Base-by-base conservation (phyloP, 1,140 invertebrate species). In the Agraylea sexmaculata region DNA sequence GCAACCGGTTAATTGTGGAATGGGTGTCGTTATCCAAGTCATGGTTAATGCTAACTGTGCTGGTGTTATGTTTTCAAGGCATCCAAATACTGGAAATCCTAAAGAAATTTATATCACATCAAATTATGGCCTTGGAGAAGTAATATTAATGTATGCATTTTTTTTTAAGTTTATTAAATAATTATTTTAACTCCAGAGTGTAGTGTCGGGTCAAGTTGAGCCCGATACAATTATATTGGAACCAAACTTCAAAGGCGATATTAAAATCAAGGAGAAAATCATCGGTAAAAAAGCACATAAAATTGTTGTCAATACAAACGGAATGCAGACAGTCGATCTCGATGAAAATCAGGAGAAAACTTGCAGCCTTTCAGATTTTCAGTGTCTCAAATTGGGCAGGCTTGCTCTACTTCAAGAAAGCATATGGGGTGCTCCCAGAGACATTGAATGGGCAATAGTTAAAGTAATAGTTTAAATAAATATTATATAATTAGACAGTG, bases 41-140 rank as follows among this genome's bases (percentile, higher is more conserved):
- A 78, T 89, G 76, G 75, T 86, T 10, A 49, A 65, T 17, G 69
- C 83, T 6, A 72, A 78, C 27, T 60, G 68, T 1, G 79, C 86
- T 11, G 83, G 87, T 7, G 86, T 89, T 0, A 60, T 89, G 54
- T 89, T 89, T 56, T 86, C 85, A 0, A 66, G 73, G 37, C 75
- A 88, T 58, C 85, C 86, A 0, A 66, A 72, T 0, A 74, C 69
- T 20, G 79, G 75, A 1, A 74, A 83, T 58, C 74, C 79, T 0
- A 61, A 68, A 2, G 52, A 68, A 30, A 71, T 89, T 28, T 59
- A 77, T 11, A 74, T 90, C 36, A 83, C 82, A 11, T 78, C 83
- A 1, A 85, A 87, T 59, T 83, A 77, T 62, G 86, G 86, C 0
- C 59, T 87, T 2, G 86, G 86, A 46, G 85, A 89, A 67, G 78